phyloP scores from a whole-genome alignment of 37 sponge, comb jelly and placozoan species.

The Agelas oroides region DNA sequence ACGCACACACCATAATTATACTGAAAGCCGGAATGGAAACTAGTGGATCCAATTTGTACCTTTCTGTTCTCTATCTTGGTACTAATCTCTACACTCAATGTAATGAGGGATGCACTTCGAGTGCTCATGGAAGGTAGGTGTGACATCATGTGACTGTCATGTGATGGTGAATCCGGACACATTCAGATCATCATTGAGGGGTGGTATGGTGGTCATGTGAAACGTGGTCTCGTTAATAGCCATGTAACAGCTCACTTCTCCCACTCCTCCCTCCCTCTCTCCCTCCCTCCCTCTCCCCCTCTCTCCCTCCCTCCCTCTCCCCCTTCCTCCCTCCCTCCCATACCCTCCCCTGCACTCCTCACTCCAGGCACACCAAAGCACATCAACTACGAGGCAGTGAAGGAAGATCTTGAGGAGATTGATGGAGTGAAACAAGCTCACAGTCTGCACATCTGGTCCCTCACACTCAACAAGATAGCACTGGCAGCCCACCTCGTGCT shows the following conservation, averaged over 20 bases:
- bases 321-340: no score
- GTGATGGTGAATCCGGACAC: no score
- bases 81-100: conserved; percentile 84
- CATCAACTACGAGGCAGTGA: conserved; percentile 52
- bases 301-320: no score
- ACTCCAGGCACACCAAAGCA: conserved; percentile 54
- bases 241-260: no score
- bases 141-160: no score
- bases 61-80: conserved; percentile 91
- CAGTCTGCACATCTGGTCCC: conserved; percentile 72
- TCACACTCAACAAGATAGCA: conserved; percentile 58
- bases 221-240: no score
- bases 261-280: no score
- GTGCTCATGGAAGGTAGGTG: conserved; percentile 98
- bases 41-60: conserved; percentile 97
- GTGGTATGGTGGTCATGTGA: no score
- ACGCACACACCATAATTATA: no score
- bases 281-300: no score
- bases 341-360: no score
- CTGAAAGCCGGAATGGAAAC: conserved; percentile 85
- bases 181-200: no score
- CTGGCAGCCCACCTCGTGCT: conserved; percentile 62
- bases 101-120: conserved; percentile 89
- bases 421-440: conserved; percentile 64
- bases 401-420: conserved; percentile 34